Evolutionary conservation across 2,113 vertebrate genomes (phyloP), one percentile per base, ranked within the genome.

Genomic region (Tapirus terrestris): DNA sequence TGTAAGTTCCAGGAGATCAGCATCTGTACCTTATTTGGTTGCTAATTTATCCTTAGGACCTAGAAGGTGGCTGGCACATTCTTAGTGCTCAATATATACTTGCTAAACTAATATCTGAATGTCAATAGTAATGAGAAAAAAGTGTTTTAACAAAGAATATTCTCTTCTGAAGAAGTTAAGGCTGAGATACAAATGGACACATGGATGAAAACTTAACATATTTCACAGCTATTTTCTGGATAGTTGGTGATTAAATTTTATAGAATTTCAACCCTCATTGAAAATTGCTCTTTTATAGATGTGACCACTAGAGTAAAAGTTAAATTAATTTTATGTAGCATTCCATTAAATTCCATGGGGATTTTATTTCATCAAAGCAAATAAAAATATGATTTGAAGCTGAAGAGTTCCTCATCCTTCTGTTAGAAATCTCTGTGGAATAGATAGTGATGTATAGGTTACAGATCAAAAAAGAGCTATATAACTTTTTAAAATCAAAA

Each of bases 361-460:
- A 84, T 97, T 99, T 98, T 98, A 98, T 97, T 97, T 95, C 94
- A 97, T 97, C 95, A 97, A 97, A 93, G 96, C 67, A 93, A 98
- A 97, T 96, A 95, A 98, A 98, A 97, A 95, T 95, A 96, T 98
- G 83, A 98, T 98, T 97, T 96, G 48, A 98, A 98, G 88, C 70
- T 85, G 84, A 97, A 97, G 63, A 77, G 4, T 96, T 81, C 95
- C 56, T 94, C 87, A 86, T 76, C 58, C 9, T 95, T 82, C 84
- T 83, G 51, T 85, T 81, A 97, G 56, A 94, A 96, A 95, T 93
- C 21, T 93, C 73, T 60, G 10, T 68, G 48, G 96, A 96, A 89
- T 39, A 94, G 79, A 88, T 12, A 95, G 31, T 95, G 56, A 96
- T 91, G 9, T 93, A 75, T 73, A 83, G 76, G 20, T 65, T 96